Conservation (phyloP, 2,113 vertebrate species). For the Oceanites oceanicus region DNA sequence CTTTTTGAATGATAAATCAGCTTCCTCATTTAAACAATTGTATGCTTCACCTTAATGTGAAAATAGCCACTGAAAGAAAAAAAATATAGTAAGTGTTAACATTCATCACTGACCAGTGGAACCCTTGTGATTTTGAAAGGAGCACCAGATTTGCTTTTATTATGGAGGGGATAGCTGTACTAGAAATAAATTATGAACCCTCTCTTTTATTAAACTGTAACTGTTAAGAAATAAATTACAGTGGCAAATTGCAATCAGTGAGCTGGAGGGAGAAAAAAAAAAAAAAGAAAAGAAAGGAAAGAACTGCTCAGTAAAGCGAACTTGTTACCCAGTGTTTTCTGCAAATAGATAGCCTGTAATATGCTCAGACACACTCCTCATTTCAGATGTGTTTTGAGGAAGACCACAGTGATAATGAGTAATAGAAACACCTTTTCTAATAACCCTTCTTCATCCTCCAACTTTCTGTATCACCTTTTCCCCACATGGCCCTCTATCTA, state of each 20-base stretch:
- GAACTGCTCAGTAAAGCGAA: not conserved
- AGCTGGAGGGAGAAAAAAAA: not conserved
- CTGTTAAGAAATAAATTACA: not conserved
- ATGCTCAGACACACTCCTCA: not conserved
- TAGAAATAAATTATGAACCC: not conserved
- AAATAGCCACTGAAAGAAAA: not conserved
- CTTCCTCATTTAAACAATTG: conserved; percentile 51
- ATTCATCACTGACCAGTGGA: not conserved
- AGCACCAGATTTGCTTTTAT: not conserved
- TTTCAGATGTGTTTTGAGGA: not conserved
- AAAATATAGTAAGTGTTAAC: not conserved
- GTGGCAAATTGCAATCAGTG: not conserved
- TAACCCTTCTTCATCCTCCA: not conserved
- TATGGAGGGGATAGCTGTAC: not conserved
- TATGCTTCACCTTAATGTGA: conserved; percentile 43
- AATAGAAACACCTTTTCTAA: not conserved
- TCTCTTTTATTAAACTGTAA: not conserved
- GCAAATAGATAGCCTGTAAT: not conserved
- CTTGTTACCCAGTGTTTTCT: not conserved
- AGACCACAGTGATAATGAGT: not conserved
- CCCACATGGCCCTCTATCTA: not conserved
- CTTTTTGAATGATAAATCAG: conserved; percentile 76
- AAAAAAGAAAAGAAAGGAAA: not conserved
- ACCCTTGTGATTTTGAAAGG: not conserved
- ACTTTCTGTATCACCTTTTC: not conserved